Conservation (phyloP, 1,140 invertebrate species). For the Berghia stephanieae region DNA sequence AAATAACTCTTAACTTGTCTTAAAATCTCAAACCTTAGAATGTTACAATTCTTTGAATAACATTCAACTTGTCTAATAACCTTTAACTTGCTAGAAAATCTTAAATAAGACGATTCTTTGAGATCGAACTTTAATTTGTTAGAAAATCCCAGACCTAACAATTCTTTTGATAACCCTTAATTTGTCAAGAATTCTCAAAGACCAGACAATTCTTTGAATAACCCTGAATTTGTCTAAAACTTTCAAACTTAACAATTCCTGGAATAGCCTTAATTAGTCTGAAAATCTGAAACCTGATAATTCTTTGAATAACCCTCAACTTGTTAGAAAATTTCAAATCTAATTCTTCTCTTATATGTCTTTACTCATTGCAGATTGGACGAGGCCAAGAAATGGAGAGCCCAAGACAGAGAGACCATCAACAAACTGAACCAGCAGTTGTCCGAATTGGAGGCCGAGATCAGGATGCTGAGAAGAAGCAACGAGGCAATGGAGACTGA, state of each 20-base stretch:
- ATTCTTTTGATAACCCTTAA: slow-evolving; percentile 22
- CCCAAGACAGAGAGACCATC: slow-evolving; percentile 67
- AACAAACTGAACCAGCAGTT: slow-evolving; percentile 68
- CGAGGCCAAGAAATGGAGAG: slow-evolving; percentile 66
- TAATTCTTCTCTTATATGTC: slow-evolving; percentile 14
- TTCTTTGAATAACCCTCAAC: not conserved
- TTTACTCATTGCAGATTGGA: slow-evolving; percentile 65
- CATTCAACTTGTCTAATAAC: too few species aligned
- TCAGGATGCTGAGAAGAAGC: slow-evolving; percentile 68
- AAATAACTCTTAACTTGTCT: too few species aligned
- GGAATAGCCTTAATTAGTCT: too few species aligned
- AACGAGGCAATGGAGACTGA: slow-evolving; percentile 69
- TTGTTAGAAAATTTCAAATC: not conserved
- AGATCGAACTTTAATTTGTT: too few species aligned
- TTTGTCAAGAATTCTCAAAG: slow-evolving; percentile 67
- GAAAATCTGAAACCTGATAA: not conserved
- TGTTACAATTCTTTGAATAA: not conserved
- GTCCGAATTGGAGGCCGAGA: slow-evolving; percentile 69
- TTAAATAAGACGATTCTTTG: too few species aligned
- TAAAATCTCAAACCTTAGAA: too few species aligned
- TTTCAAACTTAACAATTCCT: too few species aligned
- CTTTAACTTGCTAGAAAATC: too few species aligned
- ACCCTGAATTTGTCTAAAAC: too few species aligned
- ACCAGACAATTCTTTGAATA: too few species aligned
- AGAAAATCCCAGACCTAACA: not conserved